Evolutionary conservation across 1,140 invertebrate genomes (phyloP), one percentile per base, ranked within the genome.

Genomic region (Tetranychus urticae): DNA sequence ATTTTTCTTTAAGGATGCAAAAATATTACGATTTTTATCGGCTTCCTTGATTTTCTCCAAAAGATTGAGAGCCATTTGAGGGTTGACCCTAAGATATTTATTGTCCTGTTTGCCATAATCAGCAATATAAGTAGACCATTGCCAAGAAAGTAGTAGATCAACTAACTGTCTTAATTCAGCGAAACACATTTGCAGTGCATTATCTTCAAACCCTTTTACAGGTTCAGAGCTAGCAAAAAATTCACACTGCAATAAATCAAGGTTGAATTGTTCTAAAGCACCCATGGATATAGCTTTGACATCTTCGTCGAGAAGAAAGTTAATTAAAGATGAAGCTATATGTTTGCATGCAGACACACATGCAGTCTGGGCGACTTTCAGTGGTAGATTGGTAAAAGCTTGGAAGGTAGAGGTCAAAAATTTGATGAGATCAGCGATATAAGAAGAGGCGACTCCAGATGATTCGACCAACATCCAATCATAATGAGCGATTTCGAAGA

Each of bases 221-320:
- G 88, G 89, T 67, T 91, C 87, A 1, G 82, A 85, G 39, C 85
- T 85, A 14, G 91, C 88, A 79, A 94, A 94, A 77, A 88, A 82
- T 80, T 98, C 93, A 75, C 93, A 98, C 71, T 98, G 91, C 68
- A 96, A 85, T 2, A 97, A 80, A 77, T 98, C 93, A 63, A 97
- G 78, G 77, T 91, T 93, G 48, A 98, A 82, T 78, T 99, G 93
- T 69, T 96, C 85, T 45, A 98, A 75, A 31, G 91, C 90, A 52
- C 91, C 90, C 68, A 86, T 82, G 0, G 90, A 92, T 63, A 97
- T 83, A 71, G 87, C 83, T 69, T 85, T 87, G 0, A 93, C 82
- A 61, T 88, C 87, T 6, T 93, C 87, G 67, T 86, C 86, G 36
- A 77, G 66, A 55, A 96, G 77, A 8, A 74, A 71, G 13, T 77